Conservation (phyloP, 1,140 invertebrate genomes). For the Scaptomyza pallida region DNA sequence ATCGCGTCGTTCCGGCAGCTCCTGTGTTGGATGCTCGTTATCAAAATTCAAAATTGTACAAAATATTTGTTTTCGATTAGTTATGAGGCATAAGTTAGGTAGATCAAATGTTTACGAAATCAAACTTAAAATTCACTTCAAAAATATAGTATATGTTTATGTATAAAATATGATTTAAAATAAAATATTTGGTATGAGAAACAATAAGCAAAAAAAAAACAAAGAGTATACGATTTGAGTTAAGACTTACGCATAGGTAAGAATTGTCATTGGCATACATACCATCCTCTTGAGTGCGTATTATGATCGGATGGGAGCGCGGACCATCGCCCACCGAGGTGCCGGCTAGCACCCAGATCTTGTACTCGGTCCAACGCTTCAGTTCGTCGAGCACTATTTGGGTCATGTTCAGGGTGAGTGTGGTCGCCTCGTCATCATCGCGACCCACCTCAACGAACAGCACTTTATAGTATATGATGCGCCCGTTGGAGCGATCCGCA, state of each 20-base stretch:
- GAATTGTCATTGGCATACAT: constrained; percentile 88
- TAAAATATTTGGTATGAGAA: constrained; percentile 26
- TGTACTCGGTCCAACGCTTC: constrained; percentile 97
- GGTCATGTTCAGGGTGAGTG: constrained; percentile 91
- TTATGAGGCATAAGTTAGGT: constrained; percentile 40
- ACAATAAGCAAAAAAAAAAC: constrained; percentile 27
- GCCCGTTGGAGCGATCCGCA: constrained; percentile 93
- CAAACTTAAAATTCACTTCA: constrained; percentile 36
- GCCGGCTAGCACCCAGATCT: constrained; percentile 96
- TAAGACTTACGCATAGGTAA: constrained; percentile 74
- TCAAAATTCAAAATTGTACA: constrained; percentile 83
- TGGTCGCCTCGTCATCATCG: constrained; percentile 92
- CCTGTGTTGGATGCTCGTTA: constrained; percentile 63
- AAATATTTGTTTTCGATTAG: constrained; percentile 67
- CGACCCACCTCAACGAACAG: constrained; percentile 92
- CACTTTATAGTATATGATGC: constrained; percentile 97
- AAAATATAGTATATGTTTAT: constrained; percentile 9
- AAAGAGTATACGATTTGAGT: constrained; percentile 29
- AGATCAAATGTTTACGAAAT: constrained; percentile 20
- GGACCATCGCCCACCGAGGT: constrained; percentile 97
- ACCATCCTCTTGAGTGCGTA: constrained; percentile 99
- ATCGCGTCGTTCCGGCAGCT: constrained; percentile 52
- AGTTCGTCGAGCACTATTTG: constrained; percentile 93
- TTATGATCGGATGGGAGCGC: constrained; percentile 93
- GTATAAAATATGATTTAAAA: constrained; percentile 15